Base-by-base conservation (phyloP, 2,888 invertebrate genomes). In the Dasysyrphus albostriatus region DNA sequence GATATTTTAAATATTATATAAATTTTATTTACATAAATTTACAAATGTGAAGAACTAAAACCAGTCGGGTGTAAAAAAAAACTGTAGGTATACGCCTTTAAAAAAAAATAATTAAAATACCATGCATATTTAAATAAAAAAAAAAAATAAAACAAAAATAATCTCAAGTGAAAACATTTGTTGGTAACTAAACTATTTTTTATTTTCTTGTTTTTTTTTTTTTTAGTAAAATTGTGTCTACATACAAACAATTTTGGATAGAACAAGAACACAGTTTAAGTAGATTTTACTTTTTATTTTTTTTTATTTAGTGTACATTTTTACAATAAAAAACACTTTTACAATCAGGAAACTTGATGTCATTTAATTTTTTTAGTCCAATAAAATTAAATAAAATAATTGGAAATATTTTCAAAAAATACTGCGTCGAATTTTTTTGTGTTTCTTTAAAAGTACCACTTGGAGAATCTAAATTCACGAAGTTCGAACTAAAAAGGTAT, bases 121-220 rank as follows among this genome's bases (percentile, higher is more conserved):
- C 79, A 79, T 79, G 83, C 74, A 39, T 10, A n/a, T 32, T 47
- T 14, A 63, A 51, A 19, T 42, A 14, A 6, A 24, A 14, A 0
- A 61, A 67, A 29, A 0, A 32, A 3, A 24, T n/a, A n/a, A n/a
- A n/a, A n/a, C n/a, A 32, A 56, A 56, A 39, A 42, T 16, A 7
- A 37, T 16, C 16, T 16, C 5, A 32, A 49, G 47, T 39, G 73
- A 81, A 85, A 81, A 76, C 75, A 80, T 54, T 76, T 76, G 59
- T 51, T 80, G 72, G 69, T 16, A 69, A 84, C 32, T 49, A 65
- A 72, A 80, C 16, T n/a, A 12, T 10, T 65, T 70, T 32, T n/a
- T 47, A 24, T 24, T 24, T 24, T n/a, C n/a, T n/a, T n/a, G n/a
- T 39, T 1, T 49, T 14, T 10, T 14, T 8, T 47, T 14, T 16